A percentile compares a stretch with the other conserved stretches of the same genome.
phyloP scores from a whole-genome alignment of 2,888 invertebrate genomes.

The Ellobium chinense region DNA sequence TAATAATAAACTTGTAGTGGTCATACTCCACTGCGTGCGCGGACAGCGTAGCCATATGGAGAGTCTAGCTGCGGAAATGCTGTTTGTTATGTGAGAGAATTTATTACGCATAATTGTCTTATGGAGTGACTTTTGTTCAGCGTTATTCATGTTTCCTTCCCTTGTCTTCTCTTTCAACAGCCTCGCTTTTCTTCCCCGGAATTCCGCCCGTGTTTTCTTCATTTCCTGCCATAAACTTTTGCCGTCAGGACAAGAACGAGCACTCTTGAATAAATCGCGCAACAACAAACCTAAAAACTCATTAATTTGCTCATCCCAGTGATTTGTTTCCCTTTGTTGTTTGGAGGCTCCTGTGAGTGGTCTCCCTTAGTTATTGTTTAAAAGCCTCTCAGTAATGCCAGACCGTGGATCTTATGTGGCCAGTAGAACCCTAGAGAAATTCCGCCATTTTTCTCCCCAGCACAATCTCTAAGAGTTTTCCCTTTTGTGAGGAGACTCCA shows the following conservation, averaged over 20 bases:
- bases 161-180: background rate
- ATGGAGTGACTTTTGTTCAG: background rate
- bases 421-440: conserved; percentile 37
- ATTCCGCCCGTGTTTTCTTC: background rate
- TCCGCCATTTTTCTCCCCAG: background rate
- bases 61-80: background rate
- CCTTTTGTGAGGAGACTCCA: conserved; percentile 38
- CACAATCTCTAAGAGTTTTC: conserved; percentile 21
- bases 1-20: too few species aligned
- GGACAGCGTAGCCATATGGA: background rate
- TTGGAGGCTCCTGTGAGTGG: conserved; percentile 13
- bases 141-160: background rate
- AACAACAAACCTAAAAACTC: conserved; percentile 18
- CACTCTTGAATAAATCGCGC: conserved; percentile 10
- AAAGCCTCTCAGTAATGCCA: conserved; percentile 4
- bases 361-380: conserved; percentile 29
- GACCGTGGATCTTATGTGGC: conserved; percentile 9
- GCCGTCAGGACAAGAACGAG: background rate
- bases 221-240: conserved; percentile 3
- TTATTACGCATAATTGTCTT: conserved; percentile 6
- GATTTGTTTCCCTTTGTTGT: conserved; percentile 27
- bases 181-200: background rate
- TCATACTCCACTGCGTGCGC: too few species aligned
- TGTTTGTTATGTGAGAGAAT: background rate
- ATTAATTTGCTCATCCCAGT: conserved; percentile 13